Conservation (phyloP, 2,888 invertebrate genomes). For the Hetaerina titia region DNA sequence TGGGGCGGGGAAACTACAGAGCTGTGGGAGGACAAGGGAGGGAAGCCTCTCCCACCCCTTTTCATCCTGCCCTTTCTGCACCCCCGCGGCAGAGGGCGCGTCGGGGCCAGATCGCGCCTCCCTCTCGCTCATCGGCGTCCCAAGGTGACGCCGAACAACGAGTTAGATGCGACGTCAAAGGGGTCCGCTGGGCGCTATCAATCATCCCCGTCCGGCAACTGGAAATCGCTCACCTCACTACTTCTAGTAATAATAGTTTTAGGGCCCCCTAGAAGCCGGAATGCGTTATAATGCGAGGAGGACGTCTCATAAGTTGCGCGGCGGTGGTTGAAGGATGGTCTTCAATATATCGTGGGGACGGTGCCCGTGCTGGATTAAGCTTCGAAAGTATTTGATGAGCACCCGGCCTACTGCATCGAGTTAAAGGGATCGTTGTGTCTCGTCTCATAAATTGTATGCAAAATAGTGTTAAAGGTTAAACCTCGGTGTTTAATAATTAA, state of each 20-base stretch:
- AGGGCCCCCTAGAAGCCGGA: constrained; percentile 7
- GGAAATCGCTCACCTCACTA: constrained; percentile 32
- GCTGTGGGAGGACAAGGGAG: not conserved
- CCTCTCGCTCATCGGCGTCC: constrained; percentile 20
- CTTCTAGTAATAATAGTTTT: constrained; percentile 8
- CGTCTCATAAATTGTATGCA: not conserved
- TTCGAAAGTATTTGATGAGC: constrained; percentile 39
- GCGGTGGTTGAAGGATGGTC: constrained; percentile 23
- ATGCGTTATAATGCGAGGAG: not conserved
- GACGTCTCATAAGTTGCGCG: not conserved
- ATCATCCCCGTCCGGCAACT: constrained; percentile 36
- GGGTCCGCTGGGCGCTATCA: constrained; percentile 48
- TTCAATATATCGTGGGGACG: not conserved
- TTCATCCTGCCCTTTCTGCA: constrained; percentile 27
- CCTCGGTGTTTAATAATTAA: not conserved
- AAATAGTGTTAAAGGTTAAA: constrained; percentile 5
- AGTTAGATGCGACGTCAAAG: constrained; percentile 57
- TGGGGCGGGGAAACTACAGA: not conserved
- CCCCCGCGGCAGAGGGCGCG: constrained; percentile 30
- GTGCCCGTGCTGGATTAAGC: not conserved
- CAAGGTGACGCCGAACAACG: constrained; percentile 33
- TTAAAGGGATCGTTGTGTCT: not conserved
- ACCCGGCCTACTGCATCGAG: not conserved
- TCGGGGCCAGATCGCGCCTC: not conserved
- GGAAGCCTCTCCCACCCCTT: not conserved